Evolutionary conservation across 23 tunicate genomes (phyloP), one percentile per base, ranked within the genome.

Genomic region (Aplidium turbinatum): DNA sequence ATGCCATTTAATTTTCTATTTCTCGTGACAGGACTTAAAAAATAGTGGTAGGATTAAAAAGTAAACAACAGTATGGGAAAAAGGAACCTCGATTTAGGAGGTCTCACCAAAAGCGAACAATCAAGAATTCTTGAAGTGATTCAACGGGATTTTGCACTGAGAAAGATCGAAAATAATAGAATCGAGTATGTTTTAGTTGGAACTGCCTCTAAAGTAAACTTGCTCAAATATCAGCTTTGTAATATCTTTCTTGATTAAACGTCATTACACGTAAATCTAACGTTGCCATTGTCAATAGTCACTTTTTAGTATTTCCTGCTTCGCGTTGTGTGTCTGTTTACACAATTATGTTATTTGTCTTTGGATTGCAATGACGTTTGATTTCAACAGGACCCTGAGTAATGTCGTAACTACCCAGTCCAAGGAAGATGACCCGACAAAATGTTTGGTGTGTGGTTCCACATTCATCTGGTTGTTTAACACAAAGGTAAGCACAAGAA

Each of bases 101-200:
- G 53, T 11, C 30, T 85, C 30, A 35, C 84, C 1, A 63, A 58
- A 0, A 84, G 78, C 23, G 92, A 85, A 34, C 79, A 85, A 26
- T 71, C 72, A 38, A 26, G 33, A 6, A 78, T 85, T 58, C 57
- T 85, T 66, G 67, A 85, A 58, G 92, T 85, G 18, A 85, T 85
- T 33, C 77, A 85, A 35, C 46, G 92, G 9, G 92, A 85, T 85
- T 85, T 45, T 60, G 72, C 58, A 28, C 71, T 85, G 24, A 69
- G 92, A 32, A 78, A 78, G 38, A 72, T 64, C 13, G 92, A 85
- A 69, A 30, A 36, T 19, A 31, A 78, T 9, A 31, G 92, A 58
- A 70, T 85, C 63, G 92, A 74, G 92, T 85, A 42, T 57, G 82
- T 63, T n/a, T n/a, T n/a, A n/a, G n/a, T n/a, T 11, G 26, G 7